Evolutionary conservation across 1,140 invertebrate species (phyloP), one percentile per base, ranked within the genome.

Genomic region (Pogonus chalceus): DNA sequence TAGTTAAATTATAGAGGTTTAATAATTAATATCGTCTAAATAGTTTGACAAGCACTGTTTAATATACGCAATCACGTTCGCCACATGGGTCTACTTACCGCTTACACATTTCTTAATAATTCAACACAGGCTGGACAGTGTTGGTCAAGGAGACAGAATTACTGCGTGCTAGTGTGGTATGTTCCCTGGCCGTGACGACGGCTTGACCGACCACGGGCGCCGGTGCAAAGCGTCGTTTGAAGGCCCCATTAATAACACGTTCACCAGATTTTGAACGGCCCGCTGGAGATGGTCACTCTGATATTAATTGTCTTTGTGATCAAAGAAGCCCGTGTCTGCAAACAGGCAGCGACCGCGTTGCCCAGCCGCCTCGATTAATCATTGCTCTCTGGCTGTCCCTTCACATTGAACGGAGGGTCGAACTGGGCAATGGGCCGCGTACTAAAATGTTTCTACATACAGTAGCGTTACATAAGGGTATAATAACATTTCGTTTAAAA

Each of bases 231-330:
- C 3, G 37, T 43, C 18, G 37, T 43, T 9, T 43, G 37, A 12
- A 18, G 9, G 37, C 4, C 9, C 37, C 37, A 43, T 43, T 43
- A 43, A 43, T 43, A 43, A 43, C 37, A 43, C 37, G 37, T 43
- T 43, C 37, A 18, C 37, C 37, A 43, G 37, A 43, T 43, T 43
- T 43, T 16, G 9, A 43, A 43, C 37, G 18, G 37, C 18, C 9
- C 37, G 26, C 14, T 14, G 26, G 26, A 31, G 26, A 31, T 18
- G 37, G 37, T 43, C 37, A 43, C 37, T 43, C 37, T 43, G 37
- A 43, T 43, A 43, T 43, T 43, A 43, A 43, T 43, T 43, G 37
- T 43, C 37, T 43, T 43, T 18, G 37, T 43, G 37, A 43, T 43
- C 37, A 43, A 43, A 43, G 37, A 43, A 43, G 37, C 37, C 18